Base-by-base conservation (phyloP, 30 jellyfish, hydroid and myxozoan genomes). In the Hydractinia symbiolongicarpus region DNA sequence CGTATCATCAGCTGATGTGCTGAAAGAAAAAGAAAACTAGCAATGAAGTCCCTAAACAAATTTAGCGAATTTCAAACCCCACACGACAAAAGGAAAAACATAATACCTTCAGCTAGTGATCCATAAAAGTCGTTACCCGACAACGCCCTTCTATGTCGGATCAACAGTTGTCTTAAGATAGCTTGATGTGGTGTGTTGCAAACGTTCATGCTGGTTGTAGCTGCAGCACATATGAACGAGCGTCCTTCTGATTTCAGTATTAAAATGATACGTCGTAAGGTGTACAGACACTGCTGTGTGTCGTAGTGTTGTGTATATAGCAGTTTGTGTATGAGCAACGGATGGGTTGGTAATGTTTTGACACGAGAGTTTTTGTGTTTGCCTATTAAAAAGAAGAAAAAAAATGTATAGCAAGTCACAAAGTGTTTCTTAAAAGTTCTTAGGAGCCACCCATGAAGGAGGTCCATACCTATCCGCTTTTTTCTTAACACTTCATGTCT, bases 91-190 rank as follows among this genome's bases (percentile, higher is more conserved):
- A 60, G 52, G 16, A 54, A 71, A 74, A 71, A 21, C 76, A 11
- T 19, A 94, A 77, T 76, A 85, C 97, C 83, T 49, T 90, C 97
- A 51, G 91, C 94, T 11, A 90, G 81, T 6, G 97, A 90, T 8
- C 97, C 97, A 79, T 85, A 90, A 80, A 90, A 90, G 54, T 90
- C 94, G 49, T 86, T 86, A 72, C 95, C 97, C 8, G 95, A 79
- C 83, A 90, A 64, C 14, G 90, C 97, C 30, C 95, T 79, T 58
- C 95, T 73, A 61, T 90, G 97, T 4, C 97, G 90, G 49, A 90
- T 90, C 83, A 90, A 69, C 53, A 90, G 84, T 81, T 90, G 95
- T 30, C 97, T 90, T 7, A 90, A 72, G 4, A 82, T 79, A 16
- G 86, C 58, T 83, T 90, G 97, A 76, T 90, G 97, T 14, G 94